phyloP scores from a whole-genome alignment of 1,140 invertebrate species.

The Papilio glaucus region DNA sequence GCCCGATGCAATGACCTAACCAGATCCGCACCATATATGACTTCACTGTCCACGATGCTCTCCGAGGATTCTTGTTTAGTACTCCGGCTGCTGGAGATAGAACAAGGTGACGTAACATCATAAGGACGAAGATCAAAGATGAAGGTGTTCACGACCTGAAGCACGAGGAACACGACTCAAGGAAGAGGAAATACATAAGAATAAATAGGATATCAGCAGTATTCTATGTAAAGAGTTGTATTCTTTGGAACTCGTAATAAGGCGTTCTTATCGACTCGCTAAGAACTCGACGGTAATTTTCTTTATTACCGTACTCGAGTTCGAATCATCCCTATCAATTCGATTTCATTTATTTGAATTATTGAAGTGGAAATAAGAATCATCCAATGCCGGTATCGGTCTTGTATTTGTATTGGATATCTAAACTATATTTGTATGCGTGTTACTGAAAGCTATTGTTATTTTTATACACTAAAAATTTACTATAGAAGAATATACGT shows the following conservation, averaged over 20 bases:
- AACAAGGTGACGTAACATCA: too few relatives aligned
- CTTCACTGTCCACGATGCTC: too few relatives aligned
- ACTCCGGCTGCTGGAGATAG: too few relatives aligned
- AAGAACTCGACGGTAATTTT: neutral
- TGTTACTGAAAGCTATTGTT: neutral
- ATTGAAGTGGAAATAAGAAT: slow-evolving; percentile 33
- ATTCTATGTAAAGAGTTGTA: neutral
- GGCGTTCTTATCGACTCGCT: neutral
- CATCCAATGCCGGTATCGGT: neutral
- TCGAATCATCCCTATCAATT: slow-evolving; percentile 26
- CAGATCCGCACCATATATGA: too few relatives aligned
- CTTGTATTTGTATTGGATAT: slow-evolving; percentile 11
- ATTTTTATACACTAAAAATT: too few relatives aligned
- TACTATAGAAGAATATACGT: too few relatives aligned
- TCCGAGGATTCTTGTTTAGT: too few relatives aligned
- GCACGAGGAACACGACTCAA: too few relatives aligned
- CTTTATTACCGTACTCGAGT: slow-evolving; percentile 31
- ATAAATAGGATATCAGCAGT: neutral
- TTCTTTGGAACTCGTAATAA: slow-evolving; percentile 6
- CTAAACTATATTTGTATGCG: neutral
- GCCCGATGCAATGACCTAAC: too few relatives aligned
- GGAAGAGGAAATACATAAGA: neutral
- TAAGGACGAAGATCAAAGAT: too few relatives aligned
- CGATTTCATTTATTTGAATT: slow-evolving; percentile 33
- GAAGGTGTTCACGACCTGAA: too few relatives aligned